Conservation (phyloP, 2,797 vertebrate species). For the Nyctibius grandis region DNA sequence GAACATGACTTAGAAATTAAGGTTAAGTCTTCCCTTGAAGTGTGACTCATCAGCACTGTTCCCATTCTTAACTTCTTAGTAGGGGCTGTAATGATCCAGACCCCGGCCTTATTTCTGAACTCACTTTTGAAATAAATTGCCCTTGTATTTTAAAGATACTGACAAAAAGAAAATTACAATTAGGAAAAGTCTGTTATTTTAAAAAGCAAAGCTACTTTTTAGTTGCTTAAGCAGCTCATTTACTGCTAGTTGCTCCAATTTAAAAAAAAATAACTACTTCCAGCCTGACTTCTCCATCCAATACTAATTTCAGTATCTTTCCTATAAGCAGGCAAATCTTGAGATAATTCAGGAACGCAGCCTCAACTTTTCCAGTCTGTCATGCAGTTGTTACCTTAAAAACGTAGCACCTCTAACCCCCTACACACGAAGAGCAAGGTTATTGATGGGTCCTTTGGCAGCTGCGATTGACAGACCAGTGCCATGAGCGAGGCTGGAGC, state of each 20-base stretch:
- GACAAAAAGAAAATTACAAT: not conserved
- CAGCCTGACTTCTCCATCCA: not conserved
- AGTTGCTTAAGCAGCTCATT: not conserved
- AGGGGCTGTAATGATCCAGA: not conserved
- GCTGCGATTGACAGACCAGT: not conserved
- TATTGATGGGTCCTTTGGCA: not conserved
- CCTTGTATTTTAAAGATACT: not conserved
- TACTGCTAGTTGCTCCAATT: not conserved
- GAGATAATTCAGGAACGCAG: not conserved
- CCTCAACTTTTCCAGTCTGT: not conserved
- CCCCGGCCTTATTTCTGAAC: not conserved
- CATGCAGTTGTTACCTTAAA: not conserved
- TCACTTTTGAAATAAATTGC: not conserved
- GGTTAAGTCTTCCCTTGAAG: not conserved
- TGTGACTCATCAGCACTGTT: not conserved
- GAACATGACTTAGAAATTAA: not conserved
- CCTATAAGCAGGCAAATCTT: not conserved
- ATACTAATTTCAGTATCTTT: not conserved
- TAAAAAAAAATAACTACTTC: not conserved
- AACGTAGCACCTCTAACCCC: not conserved
- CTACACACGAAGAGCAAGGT: fast-evolving
- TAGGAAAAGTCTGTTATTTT: not conserved
- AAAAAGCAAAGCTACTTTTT: not conserved
- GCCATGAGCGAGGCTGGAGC: not conserved
- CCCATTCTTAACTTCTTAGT: not conserved